Base-by-base conservation (phyloP, 1,140 invertebrate species). In the Drosophila watanabei region DNA sequence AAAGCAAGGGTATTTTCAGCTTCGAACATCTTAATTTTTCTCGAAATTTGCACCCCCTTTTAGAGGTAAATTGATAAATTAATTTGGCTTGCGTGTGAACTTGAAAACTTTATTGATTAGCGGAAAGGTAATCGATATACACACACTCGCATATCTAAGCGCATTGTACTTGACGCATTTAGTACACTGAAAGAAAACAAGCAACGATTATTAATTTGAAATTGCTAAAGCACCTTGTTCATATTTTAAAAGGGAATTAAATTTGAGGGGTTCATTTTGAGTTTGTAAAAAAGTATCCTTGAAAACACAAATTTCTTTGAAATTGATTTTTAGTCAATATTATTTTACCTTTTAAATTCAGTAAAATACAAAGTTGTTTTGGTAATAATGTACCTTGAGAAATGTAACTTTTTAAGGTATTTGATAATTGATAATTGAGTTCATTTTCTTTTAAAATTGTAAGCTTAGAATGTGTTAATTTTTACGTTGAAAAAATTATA, bases 71-170 rank as follows among this genome's bases (percentile, higher is more conserved):
- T 45, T 60, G 75, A 43, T 78, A 16, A 43, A 37, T 45, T 43
- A 61, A 58, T 56, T 54, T 56, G 43, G 46, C 71, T 69, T 61
- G 77, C 64, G 46, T 65, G 66, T 88, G 85, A 89, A 89, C 85
- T 88, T 88, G 84, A 88, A 88, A 85, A 32, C 1, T 69, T 49
- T 79, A 83, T 80, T 80, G 76, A 87, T 83, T 88, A 69, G 49
- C 54, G 39, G 37, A 32, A 58, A 49, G 51, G 52, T 59, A 59
- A 79, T 79, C 39, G 51, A 65, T 48, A 18, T 6, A 28, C 14
- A 64, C 11, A 28, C 14, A 71, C 13, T 18, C 20, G 30, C 37
- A 33, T 41, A 32, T 24, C 28, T 43, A 59, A 41, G 24, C 28
- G n/a, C 56, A 41, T 39, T 52, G 58, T 46, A 16, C 28, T 28